Conservation (phyloP, 64 coral and sea anemone genomes). For the Anthopleura sola region DNA sequence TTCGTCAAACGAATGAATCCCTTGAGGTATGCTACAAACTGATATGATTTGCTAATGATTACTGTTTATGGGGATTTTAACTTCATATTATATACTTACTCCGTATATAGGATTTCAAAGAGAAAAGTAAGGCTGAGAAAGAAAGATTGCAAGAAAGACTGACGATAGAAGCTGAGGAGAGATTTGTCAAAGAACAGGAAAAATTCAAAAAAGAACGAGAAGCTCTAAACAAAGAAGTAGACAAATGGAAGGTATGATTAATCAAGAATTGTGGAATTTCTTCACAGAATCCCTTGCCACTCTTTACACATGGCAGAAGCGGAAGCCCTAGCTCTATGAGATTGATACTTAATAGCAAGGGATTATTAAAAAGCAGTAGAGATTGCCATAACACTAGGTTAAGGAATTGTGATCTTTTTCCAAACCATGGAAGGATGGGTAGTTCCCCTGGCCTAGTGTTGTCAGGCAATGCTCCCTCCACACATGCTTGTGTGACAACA, state of each 20-base stretch:
- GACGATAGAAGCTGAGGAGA: constrained; percentile 16
- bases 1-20: not conserved
- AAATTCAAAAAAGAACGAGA: constrained; percentile 16
- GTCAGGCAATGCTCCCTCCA: too few relatives aligned
- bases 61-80: not conserved
- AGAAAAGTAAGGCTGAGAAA: constrained; percentile 1
- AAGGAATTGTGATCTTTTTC: not conserved
- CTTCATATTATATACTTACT: not conserved
- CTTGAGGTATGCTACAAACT: not conserved
- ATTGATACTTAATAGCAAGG: too few relatives aligned
- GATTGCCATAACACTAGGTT: too few relatives aligned
- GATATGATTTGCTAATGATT: not conserved
- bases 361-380: too few relatives aligned
- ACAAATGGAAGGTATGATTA: constrained; percentile 20
- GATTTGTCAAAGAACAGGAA: constrained; percentile 3
- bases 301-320: too few relatives aligned
- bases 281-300: not conserved
- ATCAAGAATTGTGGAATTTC: not conserved
- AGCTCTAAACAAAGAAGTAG: constrained; percentile 18
- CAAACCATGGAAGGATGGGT: too few relatives aligned
- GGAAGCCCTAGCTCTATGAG: too few relatives aligned
- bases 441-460: too few relatives aligned
- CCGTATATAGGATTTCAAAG: constrained; percentile 15
- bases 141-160: constrained; percentile 21
- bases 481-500: too few relatives aligned